Evolutionary conservation across 2,113 vertebrate species (phyloP), one percentile per base, ranked within the genome.

Genomic region (Acinonyx jubatus): DNA sequence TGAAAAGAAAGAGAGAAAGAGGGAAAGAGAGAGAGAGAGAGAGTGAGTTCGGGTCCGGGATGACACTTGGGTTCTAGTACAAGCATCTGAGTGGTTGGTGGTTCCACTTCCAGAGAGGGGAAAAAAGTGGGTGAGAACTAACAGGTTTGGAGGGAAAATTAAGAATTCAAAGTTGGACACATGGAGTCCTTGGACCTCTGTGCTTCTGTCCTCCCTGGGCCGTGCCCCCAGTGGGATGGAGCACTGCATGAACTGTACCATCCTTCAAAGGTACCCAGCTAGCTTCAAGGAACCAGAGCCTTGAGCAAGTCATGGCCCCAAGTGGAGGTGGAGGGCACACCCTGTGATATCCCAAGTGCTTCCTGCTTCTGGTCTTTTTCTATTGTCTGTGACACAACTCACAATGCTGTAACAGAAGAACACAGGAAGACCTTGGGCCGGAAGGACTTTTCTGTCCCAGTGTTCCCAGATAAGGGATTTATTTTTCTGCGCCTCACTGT

Each of bases 281-380:
- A 79, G 41, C 78, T 95, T 16, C 10, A 7, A 71, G 16, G 21
- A 80, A 41, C 65, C 31, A 74, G n/a, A 27, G 41, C 5, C 27
- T 50, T 13, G 8, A 36, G 48, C 3, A 13, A 84, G 57, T 18
- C 13, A 12, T 11, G 8, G 78, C 27, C 18, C 38, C 50, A 19
- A 1, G 52, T 55, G 9, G n/a, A 36, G 1, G 52, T 55, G 9
- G n/a, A 36, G 2, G 31, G 4, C 5, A 4, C 29, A 36, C 27
- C 10, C 7, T 23, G 31, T 31, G 63, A 66, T 27, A 52, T 29
- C 85, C 91, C 15, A 36, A 88, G 36, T 33, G 36, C 68, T 61
- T 81, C 66, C 18, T 19, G 25, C 36, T 33, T 85, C 88, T 68
- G 36, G 68, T 33, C 36, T 81, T 57, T 23, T 57, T 81, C 80